These are phyloP conservation scores for Syncerus caffer DNA, from an alignment of 2,797 vertebrate genomes.

Conservation along the genomic window DNA sequence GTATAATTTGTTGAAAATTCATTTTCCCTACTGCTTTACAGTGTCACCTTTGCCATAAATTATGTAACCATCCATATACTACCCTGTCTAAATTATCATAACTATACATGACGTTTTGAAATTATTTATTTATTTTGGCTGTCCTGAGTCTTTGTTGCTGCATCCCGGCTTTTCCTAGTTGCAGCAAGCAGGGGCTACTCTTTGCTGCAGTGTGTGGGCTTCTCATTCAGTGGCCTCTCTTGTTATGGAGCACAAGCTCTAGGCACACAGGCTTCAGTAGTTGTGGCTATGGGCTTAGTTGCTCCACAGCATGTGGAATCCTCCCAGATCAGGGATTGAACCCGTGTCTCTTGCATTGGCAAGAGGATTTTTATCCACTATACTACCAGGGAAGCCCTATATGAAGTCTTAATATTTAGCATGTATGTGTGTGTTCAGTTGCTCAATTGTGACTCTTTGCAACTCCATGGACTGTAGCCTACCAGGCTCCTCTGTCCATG, in stretches of 20 bases:
- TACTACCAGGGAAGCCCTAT: neutral
- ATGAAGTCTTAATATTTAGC: neutral
- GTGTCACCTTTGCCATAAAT: neutral
- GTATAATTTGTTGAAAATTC: neutral
- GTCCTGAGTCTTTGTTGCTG: neutral
- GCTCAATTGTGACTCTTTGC: neutral
- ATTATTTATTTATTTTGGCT: neutral
- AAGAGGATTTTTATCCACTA: neutral
- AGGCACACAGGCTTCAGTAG: neutral
- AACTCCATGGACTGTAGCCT: neutral
- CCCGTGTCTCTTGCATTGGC: neutral
- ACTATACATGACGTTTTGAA: neutral
- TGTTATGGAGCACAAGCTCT: fast-evolving
- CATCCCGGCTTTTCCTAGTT: neutral
- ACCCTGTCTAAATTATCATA: neutral
- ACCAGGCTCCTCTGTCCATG: neutral
- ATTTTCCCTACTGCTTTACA: neutral
- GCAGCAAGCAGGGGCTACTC: neutral
- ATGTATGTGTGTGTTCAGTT: neutral
- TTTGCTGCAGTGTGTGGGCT: neutral
- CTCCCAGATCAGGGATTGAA: neutral
- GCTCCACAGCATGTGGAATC: neutral
- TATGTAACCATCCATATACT: neutral
- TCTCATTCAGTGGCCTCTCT: neutral
- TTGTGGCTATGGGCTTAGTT: neutral